Base-by-base conservation (phyloP, 2,797 vertebrate species). In the Gambusia yucatana region DNA sequence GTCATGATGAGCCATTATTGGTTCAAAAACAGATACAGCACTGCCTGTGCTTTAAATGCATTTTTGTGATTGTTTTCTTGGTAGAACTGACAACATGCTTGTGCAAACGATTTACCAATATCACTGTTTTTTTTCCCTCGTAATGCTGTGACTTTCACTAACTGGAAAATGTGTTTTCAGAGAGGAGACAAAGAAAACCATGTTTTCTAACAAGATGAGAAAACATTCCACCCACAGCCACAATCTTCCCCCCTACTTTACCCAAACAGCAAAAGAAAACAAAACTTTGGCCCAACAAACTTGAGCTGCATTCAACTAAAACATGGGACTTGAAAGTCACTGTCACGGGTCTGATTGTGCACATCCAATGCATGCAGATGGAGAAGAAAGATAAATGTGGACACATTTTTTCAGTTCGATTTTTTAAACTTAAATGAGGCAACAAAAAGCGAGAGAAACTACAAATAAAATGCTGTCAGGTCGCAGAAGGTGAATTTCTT, bases 401-500 rank as follows among this genome's bases (percentile, higher is more conserved):
- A 74, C 75, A 77, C 50, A 82, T 82, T n/a, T 2, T 52, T 67
- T 70, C 80, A 44, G 44, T 44, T 82, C 73, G 74, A 65, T 82
- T 87, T 88, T 89, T 72, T 75, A 14, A 70, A 79, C 76, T 87
- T 85, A 77, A n/a, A 33, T 8, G 36, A 16, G 77, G 77, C 79
- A 77, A 73, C 86, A 67, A 67, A 87, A 92, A 91, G 77, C 89
- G 89, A 16, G 81, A 81, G 73, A 84, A 84, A 86, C 74, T 82
- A 69, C 48, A 76, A 69, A 73, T 80, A 83, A 90, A 91, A 79
- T 88, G 59, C 61, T 3, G 33, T 81, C 81, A 82, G 89, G 91
- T 92, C 89, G 82, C 65, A 50, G 10, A 36, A 77, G 87, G 91
- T 88, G 86, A 93, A 88, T 87, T 77, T 59, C 83, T 67, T 92